Evolutionary conservation across 2,113 vertebrate genomes (phyloP), one percentile per base, ranked within the genome.

Genomic region (Monarcha castaneiventris): DNA sequence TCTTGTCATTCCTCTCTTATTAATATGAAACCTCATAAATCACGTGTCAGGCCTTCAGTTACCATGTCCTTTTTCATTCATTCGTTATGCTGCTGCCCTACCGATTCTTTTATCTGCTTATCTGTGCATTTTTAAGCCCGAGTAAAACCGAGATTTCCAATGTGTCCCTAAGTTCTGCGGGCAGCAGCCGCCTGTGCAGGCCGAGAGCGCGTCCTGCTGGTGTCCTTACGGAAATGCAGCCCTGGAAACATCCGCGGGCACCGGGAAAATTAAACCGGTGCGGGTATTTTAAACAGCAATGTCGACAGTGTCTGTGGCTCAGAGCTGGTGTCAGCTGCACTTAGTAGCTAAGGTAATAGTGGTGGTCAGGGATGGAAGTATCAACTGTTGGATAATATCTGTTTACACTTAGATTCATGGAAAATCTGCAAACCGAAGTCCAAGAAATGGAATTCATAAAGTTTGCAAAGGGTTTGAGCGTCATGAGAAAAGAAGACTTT

Each of bases 391-490:
- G 32, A 6, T 89, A 26, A 79, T 94, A 11, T 88, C 39, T 96
- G 51, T 97, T 97, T 83, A 39, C 30, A 17, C 73, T 84, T 93
- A 99, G 99, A 83, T 99, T 99, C 97, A 99, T 99, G 98, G 99
- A 99, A 97, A 98, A 99, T 93, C 97, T 99, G 74, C 99, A 99
- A 97, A 98, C 98, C 0, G 99, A 99, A 93, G 98, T 99, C 39
- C 99, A 99, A 95, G 99, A 99, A 98, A 99, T 99, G 99, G 99
- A 99, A 97, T 99, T 99, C 97, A 97, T 98, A 20, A 98, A 98
- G 96, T 99, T 99, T 97, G 99, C 99, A 32, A 99, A 98, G 97
- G 99, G 99, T 33, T 98, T 99, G 98, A 98, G 93, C 58, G 99
- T 98, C 92, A 99, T 99, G 99, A 98, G 99, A 26, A 99, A 99